Percentiles rank a stretch among this genome's conserved stretches.
phyloP scores from a whole-genome alignment of 2,113 vertebrate species.

The Regulus satrapa region DNA sequence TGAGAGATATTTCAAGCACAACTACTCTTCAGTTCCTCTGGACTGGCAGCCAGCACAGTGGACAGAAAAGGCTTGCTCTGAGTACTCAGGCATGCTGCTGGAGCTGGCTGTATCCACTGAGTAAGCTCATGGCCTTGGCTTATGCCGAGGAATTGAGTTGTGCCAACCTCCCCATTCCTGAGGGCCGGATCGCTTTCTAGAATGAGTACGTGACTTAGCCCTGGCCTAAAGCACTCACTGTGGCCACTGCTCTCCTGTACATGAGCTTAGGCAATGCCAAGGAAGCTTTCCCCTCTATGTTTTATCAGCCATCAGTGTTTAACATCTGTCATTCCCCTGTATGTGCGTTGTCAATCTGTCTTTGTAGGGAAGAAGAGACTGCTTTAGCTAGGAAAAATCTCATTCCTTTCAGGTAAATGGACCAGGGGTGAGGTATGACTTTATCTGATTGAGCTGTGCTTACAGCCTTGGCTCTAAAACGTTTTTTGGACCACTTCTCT shows the following conservation, averaged over 20 bases:
- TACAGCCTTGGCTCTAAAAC: background rate
- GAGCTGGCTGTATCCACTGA: background rate
- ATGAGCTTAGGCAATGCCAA: background rate
- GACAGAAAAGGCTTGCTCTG: background rate
- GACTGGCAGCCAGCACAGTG: background rate
- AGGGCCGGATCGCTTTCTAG: background rate
- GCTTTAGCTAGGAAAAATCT: background rate
- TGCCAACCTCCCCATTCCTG: background rate
- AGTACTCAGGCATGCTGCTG: background rate
- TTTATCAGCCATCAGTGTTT: background rate
- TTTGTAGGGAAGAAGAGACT: background rate
- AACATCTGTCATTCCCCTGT: background rate
- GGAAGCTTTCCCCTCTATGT: background rate
- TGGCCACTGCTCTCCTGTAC: background rate
- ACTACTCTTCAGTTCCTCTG: background rate
- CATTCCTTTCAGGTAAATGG: background rate
- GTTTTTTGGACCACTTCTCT: background rate
- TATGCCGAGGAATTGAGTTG: background rate
- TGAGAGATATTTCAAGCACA: background rate
- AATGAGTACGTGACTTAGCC: background rate
- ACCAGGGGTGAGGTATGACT: background rate
- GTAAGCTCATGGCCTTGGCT: background rate
- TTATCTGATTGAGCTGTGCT: background rate
- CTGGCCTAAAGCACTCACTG: background rate
- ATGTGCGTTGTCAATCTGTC: background rate